Percentiles rank a stretch among this genome's conserved stretches.
These are phyloP conservation scores for Chunga burmeisteri DNA, from an alignment of 2,113 vertebrate genomes.

Conservation along the genomic window DNA sequence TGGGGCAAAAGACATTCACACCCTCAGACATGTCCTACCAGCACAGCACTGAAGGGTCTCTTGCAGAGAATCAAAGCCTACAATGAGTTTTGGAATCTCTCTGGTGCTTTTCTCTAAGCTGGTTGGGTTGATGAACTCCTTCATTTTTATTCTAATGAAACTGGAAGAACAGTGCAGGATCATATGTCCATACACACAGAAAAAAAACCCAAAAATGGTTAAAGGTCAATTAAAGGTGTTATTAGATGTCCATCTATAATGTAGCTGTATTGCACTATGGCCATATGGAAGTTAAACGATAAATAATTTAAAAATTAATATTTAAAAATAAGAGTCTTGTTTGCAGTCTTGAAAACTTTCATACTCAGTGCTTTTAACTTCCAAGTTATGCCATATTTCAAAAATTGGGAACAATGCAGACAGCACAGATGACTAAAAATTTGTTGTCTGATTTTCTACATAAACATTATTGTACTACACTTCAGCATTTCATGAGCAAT, in stretches of 20 bases:
- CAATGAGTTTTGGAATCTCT: fast-evolving
- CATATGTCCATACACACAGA: neutral
- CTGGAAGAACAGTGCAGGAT: neutral
- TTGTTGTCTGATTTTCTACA: neutral
- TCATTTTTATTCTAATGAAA: neutral
- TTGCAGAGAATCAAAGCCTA: neutral
- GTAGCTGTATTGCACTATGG: neutral
- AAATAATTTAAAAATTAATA: neutral
- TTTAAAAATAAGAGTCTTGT: neutral
- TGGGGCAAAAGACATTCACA: fast-evolving
- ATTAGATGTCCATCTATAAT: neutral
- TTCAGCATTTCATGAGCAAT: neutral
- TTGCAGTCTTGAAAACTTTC: neutral
- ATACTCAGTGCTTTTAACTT: neutral
- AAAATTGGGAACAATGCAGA: neutral
- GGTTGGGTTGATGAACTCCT: neutral
- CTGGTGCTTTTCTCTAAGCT: neutral
- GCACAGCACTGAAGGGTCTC: neutral
- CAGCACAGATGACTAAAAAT: neutral
- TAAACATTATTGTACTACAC: neutral
- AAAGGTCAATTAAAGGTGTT: neutral
- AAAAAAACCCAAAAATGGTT: neutral
- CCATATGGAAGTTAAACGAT: neutral
- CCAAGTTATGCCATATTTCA: neutral
- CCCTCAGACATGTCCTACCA: neutral